Evolutionary conservation across 2,113 vertebrate species (phyloP), one percentile per base, ranked within the genome.

Genomic region (Pangasianodon hypophthalmus): DNA sequence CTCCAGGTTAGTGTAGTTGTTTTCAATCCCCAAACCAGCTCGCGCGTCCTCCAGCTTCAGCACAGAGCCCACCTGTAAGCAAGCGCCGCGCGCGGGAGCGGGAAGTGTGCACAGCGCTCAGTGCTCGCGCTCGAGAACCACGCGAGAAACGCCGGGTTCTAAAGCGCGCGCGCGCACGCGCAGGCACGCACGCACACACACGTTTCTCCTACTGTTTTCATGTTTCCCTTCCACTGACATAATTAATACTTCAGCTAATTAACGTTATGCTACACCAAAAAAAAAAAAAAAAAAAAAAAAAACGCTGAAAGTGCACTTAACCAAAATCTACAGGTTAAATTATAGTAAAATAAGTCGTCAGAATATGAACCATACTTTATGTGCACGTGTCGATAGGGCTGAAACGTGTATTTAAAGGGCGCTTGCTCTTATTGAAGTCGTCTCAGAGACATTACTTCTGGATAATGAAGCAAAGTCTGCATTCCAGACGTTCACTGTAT

Each of bases 41-140:
- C 56, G 9, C 1, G 81, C 19, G 50, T 58, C 0, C 18, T 60
- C 56, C 56, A 2, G 32, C 3, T 37, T 85, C 19, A 14, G 11
- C 58, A 85, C 58, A 48, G 41, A 85, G 9, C 18, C 50, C 83
- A 85, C 84, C 84, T 85, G 84, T 85, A 85, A 64, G 58, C 58
- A 62, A n/a, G 6, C 13, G 24, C 6, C 44, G 58, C 84, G 56
- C 41, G 41, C 58, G 13, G 2, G 41, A 84, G 58, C 56, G 10
- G 2, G n/a, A 21, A 56, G 32, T 8, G 52, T 41, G 52, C 80
- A 6, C 1, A 58, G n/a, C 21, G 80, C 80, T 82, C 1, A 58
- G n/a, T 37, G 80, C 80, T 82, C 32, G 52, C 52, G 81, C 52
- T 56, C 52, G n/a, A 32, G 16, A 54, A n/a, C 50, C 80, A 83